Percentiles rank a stretch among this genome's conserved stretches.
phyloP scores from a whole-genome alignment of 2,113 vertebrate genomes.

The Apodemus sylvaticus region DNA sequence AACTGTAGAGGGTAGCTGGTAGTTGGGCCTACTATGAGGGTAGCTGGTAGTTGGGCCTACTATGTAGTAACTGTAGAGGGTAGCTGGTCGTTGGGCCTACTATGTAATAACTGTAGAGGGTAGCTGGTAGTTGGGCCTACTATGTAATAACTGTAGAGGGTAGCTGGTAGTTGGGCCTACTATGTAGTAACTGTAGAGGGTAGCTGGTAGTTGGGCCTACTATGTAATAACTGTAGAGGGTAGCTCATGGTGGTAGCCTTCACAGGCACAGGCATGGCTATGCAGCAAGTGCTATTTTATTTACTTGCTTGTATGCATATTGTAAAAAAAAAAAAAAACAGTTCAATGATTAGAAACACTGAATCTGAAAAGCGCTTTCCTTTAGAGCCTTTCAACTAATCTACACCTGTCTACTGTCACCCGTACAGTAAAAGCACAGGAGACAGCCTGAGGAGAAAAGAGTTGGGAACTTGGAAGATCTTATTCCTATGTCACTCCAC shows the following conservation, averaged over 20 bases:
- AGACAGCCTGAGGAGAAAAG: constrained; percentile 4
- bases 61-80: background rate
- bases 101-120: background rate
- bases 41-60: too few species aligned
- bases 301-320: background rate
- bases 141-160: too few species aligned
- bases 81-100: background rate
- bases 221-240: background rate
- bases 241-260: background rate
- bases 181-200: background rate
- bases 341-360: constrained; percentile 57
- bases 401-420: background rate
- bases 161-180: too few species aligned
- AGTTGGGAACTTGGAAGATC: background rate
- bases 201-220: background rate
- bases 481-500: background rate
- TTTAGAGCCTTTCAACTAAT: constrained; percentile 43
- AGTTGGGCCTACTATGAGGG: too few species aligned
- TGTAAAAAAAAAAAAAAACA: constrained; percentile 48
- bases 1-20: too few species aligned
- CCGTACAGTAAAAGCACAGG: constrained; percentile 17
- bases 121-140: too few species aligned
- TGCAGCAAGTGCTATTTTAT: background rate
- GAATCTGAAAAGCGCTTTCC: constrained; percentile 56
- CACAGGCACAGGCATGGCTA: background rate